Evolutionary conservation across 2,797 vertebrate genomes (phyloP).

Genomic region (Falco cherrug): DNA sequence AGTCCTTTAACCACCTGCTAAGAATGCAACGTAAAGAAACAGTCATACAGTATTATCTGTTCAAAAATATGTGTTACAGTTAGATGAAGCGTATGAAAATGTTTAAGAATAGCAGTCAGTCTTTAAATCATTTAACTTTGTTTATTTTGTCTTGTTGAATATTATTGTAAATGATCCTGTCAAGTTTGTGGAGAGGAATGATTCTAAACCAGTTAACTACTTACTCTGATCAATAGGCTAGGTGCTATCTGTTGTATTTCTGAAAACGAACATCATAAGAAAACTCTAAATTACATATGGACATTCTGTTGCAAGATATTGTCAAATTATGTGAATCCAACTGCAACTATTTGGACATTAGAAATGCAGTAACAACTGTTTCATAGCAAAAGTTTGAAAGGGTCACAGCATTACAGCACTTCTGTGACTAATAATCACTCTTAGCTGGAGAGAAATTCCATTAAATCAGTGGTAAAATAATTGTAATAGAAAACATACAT

Average conservation of each 20-base stretch:
- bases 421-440: constrained; percentile 61
- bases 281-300: background rate
- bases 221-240: background rate
- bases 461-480: constrained; percentile 61
- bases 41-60: background rate
- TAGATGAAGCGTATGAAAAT: background rate
- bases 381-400: constrained; percentile 38
- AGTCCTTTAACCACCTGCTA: background rate
- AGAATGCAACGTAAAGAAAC: background rate
- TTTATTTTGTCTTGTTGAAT: background rate
- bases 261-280: background rate
- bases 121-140: background rate
- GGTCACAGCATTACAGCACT: constrained; percentile 23
- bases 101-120: background rate
- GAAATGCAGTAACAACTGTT: constrained; percentile 26
- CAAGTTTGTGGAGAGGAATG: background rate
- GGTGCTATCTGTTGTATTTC: background rate
- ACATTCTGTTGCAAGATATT: constrained; percentile 17
- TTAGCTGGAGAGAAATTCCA: constrained; percentile 62
- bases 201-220: background rate
- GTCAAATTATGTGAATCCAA: constrained; percentile 26
- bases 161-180: background rate
- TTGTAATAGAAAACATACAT: constrained; percentile 66
- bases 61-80: background rate
- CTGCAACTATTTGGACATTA: constrained; percentile 32